phyloP scores from a whole-genome alignment of 2,888 invertebrate genomes.

The Dusona sp. region DNA sequence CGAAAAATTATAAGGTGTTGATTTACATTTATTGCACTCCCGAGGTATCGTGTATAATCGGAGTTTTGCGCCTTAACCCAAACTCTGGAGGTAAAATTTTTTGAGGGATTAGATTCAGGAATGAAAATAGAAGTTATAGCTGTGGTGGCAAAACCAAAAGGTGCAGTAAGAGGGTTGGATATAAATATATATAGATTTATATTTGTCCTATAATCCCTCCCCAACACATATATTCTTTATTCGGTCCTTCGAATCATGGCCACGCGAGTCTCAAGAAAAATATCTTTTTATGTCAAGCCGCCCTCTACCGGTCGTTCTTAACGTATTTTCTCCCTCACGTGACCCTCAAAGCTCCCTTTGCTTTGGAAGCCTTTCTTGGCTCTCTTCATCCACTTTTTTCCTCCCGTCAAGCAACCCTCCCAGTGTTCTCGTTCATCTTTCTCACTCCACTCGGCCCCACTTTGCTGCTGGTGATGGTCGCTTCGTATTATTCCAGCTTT shows the following conservation, averaged over 20 bases:
- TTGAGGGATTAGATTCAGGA: slow-evolving; percentile 4
- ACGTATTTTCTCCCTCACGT: slow-evolving; percentile 68
- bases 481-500: slow-evolving; percentile 71
- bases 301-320: slow-evolving; percentile 67
- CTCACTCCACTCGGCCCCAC: slow-evolving; percentile 41
- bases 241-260: slow-evolving; percentile 69
- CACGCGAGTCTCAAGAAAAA: slow-evolving; percentile 69
- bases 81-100: slow-evolving; percentile 6
- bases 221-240: slow-evolving; percentile 40
- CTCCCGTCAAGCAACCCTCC: slow-evolving; percentile 59
- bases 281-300: slow-evolving; percentile 75
- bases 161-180: slow-evolving; percentile 32
- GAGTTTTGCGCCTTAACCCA: slow-evolving; percentile 42
- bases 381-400: slow-evolving; percentile 52
- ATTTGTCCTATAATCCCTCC: neutral
- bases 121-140: slow-evolving; percentile 43
- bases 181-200: slow-evolving; percentile 1
- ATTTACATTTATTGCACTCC: neutral
- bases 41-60: slow-evolving; percentile 25
- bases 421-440: slow-evolving; percentile 48
- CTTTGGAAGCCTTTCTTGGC: slow-evolving; percentile 64
- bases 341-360: slow-evolving; percentile 69
- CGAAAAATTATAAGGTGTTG: neutral
- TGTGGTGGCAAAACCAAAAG: slow-evolving; percentile 39
- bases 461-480: slow-evolving; percentile 58